Evolutionary conservation across 1,140 invertebrate genomes (phyloP), one percentile per base, ranked within the genome.

Genomic region (Tenebrio molitor): DNA sequence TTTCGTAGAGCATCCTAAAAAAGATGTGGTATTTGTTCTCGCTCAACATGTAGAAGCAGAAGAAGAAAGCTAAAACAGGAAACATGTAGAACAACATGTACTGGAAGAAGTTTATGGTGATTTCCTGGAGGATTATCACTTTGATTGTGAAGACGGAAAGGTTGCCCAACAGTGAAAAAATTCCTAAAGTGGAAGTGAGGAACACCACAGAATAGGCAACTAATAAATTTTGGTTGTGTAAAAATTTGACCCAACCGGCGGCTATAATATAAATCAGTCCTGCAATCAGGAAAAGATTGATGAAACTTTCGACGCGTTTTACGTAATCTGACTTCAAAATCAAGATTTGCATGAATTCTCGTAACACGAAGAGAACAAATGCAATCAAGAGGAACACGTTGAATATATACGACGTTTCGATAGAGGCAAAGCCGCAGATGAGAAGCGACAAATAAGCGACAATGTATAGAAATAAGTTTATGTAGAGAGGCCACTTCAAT

Each of bases 41-140:
- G 6, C 12, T 14, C 8, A 66, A 42, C 8, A 66, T 66, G n/a
- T 41, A 66, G 14, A 66, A 66, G 19, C 64, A 66, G 23, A 66
- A 23, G 10, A 44, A 44, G 19, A 66, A 66, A 15, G 64, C 64
- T 14, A 66, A 42, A 6, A 66, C 17, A 2, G 64, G 64, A 42
- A 66, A 66, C 2, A 44, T 12, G 36, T 66, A 66, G 16, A 66
- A 66, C 8, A 66, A 6, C 64, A 66, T 66, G 14, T 66, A 66
- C 25, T 66, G 42, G 15, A 29, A 66, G 25, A 66, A 66, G 44
- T 21, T 66, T 12, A 66, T 44, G 7, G n/a, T 25, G 12, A 44
- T 66, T 21, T 41, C n/a, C 16, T 15, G 19, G 1, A 66, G 36
- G 7, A 66, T 66, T 2, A 66, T 66, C 15, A 66, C 64, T 25